Evolutionary conservation across 1,140 invertebrate genomes (phyloP), one percentile per base, ranked within the genome.

Genomic region (Eubasilissa regina): DNA sequence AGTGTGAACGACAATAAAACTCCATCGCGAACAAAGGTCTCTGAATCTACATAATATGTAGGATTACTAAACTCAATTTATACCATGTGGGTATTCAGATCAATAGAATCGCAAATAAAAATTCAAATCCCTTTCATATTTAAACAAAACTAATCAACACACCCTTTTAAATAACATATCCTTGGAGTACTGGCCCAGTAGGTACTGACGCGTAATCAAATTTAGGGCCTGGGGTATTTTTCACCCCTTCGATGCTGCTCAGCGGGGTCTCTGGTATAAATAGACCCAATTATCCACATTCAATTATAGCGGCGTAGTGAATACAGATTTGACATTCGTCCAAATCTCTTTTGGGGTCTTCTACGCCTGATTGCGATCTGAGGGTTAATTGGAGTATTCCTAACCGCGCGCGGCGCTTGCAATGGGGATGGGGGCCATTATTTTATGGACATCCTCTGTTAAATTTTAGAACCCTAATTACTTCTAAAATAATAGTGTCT

Each of bases 241-340:
- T 64, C 75, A 21, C 55, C 75, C 75, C 60, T 47, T 4, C 58
- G n/a, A 35, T 43, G 25, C 25, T 15, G 8, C 51, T 13, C n/a
- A 35, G 47, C 12, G 58, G 75, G 75, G 56, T n/a, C 58, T 17
- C 64, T 62, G 45, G 8, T 25, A 64, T 77, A 74, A 79, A 77
- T 79, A 64, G 55, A 48, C 15, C 73, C 80, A 81, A 81, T 81
- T 79, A 81, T 81, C 79, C 80, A 81, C 75, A 79, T 81, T 81
- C 77, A 81, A 81, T 81, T 81, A 81, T 62, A 43, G 44, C 15
- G 60, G 56, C 77, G 78, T 75, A 79, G 75, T 70, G 80, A 79
- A 79, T 77, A 66, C 77, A 60, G 75, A 81, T 79, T 79, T 74
- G 51, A 75, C 70, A 76, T 72, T 60, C 73, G n/a, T 35, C 48